phyloP scores from a whole-genome alignment of 1,140 invertebrate genomes.

The Drosophila sucinea region DNA sequence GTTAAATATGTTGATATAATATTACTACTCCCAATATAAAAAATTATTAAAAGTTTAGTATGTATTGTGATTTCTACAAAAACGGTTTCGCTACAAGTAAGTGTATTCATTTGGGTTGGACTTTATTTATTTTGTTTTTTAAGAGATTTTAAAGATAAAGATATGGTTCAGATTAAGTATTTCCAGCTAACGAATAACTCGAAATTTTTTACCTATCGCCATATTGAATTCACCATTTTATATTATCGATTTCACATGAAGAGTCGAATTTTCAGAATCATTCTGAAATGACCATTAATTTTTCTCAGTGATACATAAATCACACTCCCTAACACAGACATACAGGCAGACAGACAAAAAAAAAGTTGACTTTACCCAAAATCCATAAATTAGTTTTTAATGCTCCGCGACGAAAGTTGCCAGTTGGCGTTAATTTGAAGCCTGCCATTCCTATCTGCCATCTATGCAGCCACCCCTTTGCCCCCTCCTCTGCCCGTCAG shows the following conservation, averaged over 20 bases:
- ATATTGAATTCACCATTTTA: too few relatives aligned
- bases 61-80: too few relatives aligned
- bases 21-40: too few relatives aligned
- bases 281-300: background rate
- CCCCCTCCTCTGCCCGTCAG: background rate
- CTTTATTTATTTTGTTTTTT: too few relatives aligned
- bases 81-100: too few relatives aligned
- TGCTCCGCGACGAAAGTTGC: conserved; percentile 47
- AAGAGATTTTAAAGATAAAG: too few relatives aligned
- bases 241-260: background rate
- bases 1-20: too few relatives aligned
- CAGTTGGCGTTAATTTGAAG: conserved; percentile 63
- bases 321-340: conserved; percentile 30
- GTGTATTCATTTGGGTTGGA: too few relatives aligned
- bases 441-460: conserved; percentile 23
- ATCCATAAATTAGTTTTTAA: conserved; percentile 82
- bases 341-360: background rate
- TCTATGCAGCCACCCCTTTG: background rate
- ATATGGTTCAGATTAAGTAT: too few relatives aligned
- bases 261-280: background rate
- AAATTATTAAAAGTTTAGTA: too few relatives aligned
- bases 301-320: conserved; percentile 61
- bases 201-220: too few relatives aligned
- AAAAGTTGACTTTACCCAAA: conserved; percentile 62
- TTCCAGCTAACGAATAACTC: too few relatives aligned